phyloP scores from a whole-genome alignment of 2,888 invertebrate species.

The Drosophila koepferae region DNA sequence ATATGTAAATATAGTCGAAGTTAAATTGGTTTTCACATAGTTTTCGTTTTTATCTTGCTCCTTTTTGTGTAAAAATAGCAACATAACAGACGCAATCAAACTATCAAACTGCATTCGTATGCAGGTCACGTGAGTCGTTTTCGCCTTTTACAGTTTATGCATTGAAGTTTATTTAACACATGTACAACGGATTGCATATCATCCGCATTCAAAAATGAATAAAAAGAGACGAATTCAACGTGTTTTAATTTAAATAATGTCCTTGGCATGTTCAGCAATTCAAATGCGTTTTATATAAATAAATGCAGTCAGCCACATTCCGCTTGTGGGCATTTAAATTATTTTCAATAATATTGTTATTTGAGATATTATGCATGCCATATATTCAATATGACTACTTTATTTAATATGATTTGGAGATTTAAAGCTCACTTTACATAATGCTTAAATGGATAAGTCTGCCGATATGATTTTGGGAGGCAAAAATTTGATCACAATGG shows the following conservation, averaged over 20 bases:
- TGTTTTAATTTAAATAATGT: slow-evolving; percentile 27
- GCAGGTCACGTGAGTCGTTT: slow-evolving; percentile 65
- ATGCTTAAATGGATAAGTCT: not conserved
- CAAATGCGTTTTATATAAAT: not conserved
- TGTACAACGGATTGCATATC: slow-evolving; percentile 13
- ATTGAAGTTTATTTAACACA: slow-evolving; percentile 47
- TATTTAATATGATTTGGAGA: not conserved
- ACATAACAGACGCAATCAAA: slow-evolving; percentile 4
- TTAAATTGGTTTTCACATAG: slow-evolving; percentile 71
- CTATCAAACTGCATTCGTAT: slow-evolving; percentile 47
- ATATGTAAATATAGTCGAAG: slow-evolving; percentile 29
- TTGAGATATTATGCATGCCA: not conserved
- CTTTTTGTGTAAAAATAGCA: slow-evolving; percentile 5
- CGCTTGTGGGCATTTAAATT: not conserved
- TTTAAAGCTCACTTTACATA: not conserved
- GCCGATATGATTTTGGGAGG: not conserved
- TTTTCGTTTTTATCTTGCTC: slow-evolving; percentile 13
- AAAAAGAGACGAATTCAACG: slow-evolving; percentile 30
- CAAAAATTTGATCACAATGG: not conserved
- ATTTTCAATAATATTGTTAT: not conserved
- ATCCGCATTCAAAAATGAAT: slow-evolving; percentile 9
- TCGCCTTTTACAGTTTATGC: slow-evolving; percentile 45
- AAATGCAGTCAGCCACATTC: not conserved
- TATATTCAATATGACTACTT: not conserved
- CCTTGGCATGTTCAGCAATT: not conserved